These are phyloP conservation scores for Spheniscus humboldti DNA, from an alignment of 2,797 vertebrate genomes.

Conservation along the genomic window DNA sequence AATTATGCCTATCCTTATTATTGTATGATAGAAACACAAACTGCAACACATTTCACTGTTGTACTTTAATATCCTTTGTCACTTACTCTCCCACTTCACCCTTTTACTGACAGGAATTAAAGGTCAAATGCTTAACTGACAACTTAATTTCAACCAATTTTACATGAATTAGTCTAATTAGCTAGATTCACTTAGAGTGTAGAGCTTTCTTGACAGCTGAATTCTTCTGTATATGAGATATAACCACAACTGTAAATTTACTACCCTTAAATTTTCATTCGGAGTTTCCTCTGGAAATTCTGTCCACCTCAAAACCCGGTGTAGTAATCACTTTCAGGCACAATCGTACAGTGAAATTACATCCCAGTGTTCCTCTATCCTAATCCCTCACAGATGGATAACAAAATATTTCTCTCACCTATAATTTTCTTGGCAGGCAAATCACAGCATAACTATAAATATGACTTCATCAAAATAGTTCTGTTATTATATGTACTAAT, in stretches of 20 bases:
- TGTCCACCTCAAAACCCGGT: neutral
- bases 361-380: neutral
- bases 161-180: constrained; percentile 11
- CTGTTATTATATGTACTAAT: neutral
- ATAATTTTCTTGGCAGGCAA: neutral
- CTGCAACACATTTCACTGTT: neutral
- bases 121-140: constrained; percentile 45
- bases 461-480: neutral
- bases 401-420: neutral
- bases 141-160: constrained; percentile 31
- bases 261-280: neutral
- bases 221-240: neutral
- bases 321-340: neutral
- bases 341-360: neutral
- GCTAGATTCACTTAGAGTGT: neutral
- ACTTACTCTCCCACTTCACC: neutral
- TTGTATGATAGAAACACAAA: neutral
- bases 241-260: neutral
- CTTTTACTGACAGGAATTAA: neutral
- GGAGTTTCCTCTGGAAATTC: neutral
- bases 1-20: neutral
- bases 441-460: neutral
- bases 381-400: neutral
- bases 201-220: neutral
- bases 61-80: neutral